Base-by-base conservation (phyloP, 1,140 invertebrate species). In the Leptinotarsa defecta region DNA sequence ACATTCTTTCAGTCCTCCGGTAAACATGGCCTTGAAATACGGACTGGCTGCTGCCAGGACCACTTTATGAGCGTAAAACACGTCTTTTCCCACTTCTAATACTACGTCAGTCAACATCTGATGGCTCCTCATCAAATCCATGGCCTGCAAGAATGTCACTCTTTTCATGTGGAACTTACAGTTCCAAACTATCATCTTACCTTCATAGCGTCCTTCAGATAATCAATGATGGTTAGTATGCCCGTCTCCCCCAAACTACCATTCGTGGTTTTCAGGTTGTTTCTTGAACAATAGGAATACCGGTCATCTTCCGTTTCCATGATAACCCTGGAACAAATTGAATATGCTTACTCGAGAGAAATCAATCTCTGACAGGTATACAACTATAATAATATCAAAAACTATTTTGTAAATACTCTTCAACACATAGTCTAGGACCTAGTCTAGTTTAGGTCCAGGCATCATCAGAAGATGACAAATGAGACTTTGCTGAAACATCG, bases 11-110 rank as follows among this genome's bases (percentile, higher is more conserved):
- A 96, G 89, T 1, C 94, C 94, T 71, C 93, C 93, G 2, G 94
- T 95, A 84, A 97, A 97, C 96, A 98, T 98, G 61, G 96, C 96
- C 68, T 96, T 96, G 83, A 98, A 98, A 85, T 98, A 98, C 3
- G 96, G 96, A 87, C 96, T 97, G 73, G 94, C 95, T 1, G 96
- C 94, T 4, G 96, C 96, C 62, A 98, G 87, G 34, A 98, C 93
- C 17, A 97, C 92, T 88, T 96, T 93, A 85, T 98, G 97, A 3
- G 94, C 96, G 80, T 94, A 92, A 84, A 98, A 97, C 20, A 94
- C 85, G 83, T 96, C 93, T 15, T 90, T 89, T 52, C 94, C 95
- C 17, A 97, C 94, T 87, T 95, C 92, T 22, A 98, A 86, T 64
- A 94, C 89, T 22, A 97, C 93, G 85, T 98, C 96, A 17, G 95